Base-by-base conservation (phyloP, 53 echinoderm and acorn worm genomes). In the Luidia sarsii region DNA sequence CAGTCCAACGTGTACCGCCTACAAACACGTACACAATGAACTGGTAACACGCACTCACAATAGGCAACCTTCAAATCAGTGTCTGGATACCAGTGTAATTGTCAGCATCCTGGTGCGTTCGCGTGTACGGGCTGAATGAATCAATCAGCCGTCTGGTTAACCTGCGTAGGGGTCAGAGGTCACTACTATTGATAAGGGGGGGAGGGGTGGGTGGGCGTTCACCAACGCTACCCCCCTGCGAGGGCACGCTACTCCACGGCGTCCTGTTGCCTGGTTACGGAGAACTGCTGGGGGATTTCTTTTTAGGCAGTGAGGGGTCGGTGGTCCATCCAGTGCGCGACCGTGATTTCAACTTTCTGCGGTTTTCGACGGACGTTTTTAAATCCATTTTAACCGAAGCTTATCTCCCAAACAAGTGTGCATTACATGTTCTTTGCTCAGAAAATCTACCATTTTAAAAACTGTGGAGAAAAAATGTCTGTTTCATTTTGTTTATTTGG, bases 211-310 rank as follows among this genome's bases (percentile, higher is more conserved):
- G 88, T 73, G 83, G 88, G 88, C 82, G 88, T 65, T 70, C 27
- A 79, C 86, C 83, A 41, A 88, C 88, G 88, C 88, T 64, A 83
- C 83, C 83, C 80, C 88, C 75, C 28, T 67, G 83, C 82, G 48
- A 63, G 39, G 65, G 53, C 35, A 87, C 72, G 83, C 88, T 74
- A 74, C 83, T 83, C 61, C 23, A 72, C 27, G 65, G 88, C 88
- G 88, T 88, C 88, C 22, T 52, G 87, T 87, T 82, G 71, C 87
- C 30, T 71, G 22, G 87, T 34, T 33, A 87, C 87, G 6, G 50
- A 31, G 35, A 34, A 50, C 56, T 36, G 53, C 63, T 6, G 32
- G 14, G 36, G 63, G 63, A n/a, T 63, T 63, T 15, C n/a, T n/a
- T n/a, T n/a, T n/a, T n/a, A n/a, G n/a, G n/a, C n/a, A n/a, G n/a